phyloP scores from a whole-genome alignment of 2,797 vertebrate species.

The Pelochelys cantorii region DNA sequence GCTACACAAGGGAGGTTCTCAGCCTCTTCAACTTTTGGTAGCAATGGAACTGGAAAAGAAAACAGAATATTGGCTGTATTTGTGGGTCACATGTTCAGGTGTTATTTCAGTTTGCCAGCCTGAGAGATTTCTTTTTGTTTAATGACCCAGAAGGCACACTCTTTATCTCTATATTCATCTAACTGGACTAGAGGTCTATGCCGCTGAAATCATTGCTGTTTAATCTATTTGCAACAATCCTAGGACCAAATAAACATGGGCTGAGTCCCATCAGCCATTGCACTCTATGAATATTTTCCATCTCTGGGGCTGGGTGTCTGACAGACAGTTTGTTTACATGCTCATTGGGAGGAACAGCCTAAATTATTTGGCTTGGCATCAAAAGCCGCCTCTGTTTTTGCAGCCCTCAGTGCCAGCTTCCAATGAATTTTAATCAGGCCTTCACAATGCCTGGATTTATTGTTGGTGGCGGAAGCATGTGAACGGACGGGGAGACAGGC shows the following conservation, averaged over 20 bases:
- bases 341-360: slow-evolving; percentile 55
- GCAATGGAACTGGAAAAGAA: not conserved
- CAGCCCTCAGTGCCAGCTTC: slow-evolving; percentile 59
- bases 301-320: slow-evolving; percentile 55
- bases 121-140: not conserved
- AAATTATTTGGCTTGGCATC: slow-evolving; percentile 58
- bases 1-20: too few relatives aligned
- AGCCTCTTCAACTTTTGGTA: not conserved
- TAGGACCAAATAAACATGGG: not conserved
- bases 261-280: not conserved
- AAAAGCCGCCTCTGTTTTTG: slow-evolving; percentile 65
- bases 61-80: not conserved
- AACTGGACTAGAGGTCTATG: not conserved
- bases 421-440: slow-evolving; percentile 64
- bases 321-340: slow-evolving; percentile 72
- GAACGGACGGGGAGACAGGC: slow-evolving; percentile 8
- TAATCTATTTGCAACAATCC: slow-evolving; percentile 31
- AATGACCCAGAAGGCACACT: not conserved
- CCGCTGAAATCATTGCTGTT: not conserved
- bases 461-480: not conserved
- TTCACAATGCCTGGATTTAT: slow-evolving; percentile 39
- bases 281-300: slow-evolving; percentile 47
- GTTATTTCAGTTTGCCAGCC: fast-evolving
- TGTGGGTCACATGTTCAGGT: fast-evolving
- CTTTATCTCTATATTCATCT: not conserved